These are phyloP conservation scores for Cyphomyrus discorhynchus DNA, from an alignment of 2,113 vertebrate genomes.

Conservation along the genomic window DNA sequence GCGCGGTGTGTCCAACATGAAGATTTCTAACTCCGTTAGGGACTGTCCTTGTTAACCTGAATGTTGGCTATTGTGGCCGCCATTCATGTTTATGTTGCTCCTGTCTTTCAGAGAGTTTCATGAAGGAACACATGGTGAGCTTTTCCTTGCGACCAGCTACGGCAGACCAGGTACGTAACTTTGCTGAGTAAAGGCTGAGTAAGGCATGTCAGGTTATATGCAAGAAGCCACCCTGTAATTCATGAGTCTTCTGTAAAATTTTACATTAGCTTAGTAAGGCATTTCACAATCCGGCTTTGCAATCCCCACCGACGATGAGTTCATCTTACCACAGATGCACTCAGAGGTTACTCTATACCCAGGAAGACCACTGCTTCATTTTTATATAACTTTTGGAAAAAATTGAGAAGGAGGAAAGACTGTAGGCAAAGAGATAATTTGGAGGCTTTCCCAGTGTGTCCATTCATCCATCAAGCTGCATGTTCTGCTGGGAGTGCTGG, in stretches of 20 bases:
- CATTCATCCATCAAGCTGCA: neutral
- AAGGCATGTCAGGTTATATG: neutral
- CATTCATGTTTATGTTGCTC: neutral
- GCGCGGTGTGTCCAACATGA: neutral
- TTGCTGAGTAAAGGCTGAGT: neutral
- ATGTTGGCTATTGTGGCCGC: neutral
- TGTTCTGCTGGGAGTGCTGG: neutral
- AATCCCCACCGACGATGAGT: neutral
- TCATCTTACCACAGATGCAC: neutral
- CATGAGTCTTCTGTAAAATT: neutral
- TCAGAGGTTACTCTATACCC: neutral
- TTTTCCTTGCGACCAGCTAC: slow-evolving; percentile 54
- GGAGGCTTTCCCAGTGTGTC: neutral
- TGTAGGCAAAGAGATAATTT: neutral
- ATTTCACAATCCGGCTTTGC: neutral
- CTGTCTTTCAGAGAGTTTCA: slow-evolving; percentile 59
- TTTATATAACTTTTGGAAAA: neutral
- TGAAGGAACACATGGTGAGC: slow-evolving; percentile 54
- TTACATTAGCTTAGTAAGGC: neutral
- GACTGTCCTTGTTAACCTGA: neutral
- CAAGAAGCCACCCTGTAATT: neutral
- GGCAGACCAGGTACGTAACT: slow-evolving; percentile 53
- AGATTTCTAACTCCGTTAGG: neutral
- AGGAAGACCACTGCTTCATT: neutral
- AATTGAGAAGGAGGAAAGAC: neutral